These are phyloP conservation scores for Catocala nupta DNA, from an alignment of 2,888 invertebrate genomes.

Conservation along the genomic window DNA sequence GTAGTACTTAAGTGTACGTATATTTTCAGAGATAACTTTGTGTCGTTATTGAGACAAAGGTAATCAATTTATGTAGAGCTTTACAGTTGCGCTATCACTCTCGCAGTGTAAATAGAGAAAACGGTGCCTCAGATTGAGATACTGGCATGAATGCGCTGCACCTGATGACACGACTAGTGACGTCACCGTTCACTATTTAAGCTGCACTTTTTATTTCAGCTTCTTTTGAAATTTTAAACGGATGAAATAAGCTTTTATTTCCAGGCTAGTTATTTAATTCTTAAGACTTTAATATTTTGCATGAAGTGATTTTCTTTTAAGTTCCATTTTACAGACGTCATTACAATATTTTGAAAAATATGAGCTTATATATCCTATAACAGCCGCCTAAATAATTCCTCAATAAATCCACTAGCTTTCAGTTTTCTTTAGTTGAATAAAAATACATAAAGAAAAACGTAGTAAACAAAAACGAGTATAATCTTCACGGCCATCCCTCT, in stretches of 20 bases:
- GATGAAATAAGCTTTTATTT: no score
- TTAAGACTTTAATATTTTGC: no score
- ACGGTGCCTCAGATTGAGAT: conserved; percentile 11
- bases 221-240: no score
- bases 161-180: conserved; percentile 8
- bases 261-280: no score
- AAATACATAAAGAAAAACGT: conserved; percentile 43
- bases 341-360: background rate
- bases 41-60: conserved; percentile 4
- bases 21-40: conserved; percentile 1
- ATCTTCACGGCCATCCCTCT: conserved; percentile 57
- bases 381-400: conserved; percentile 35
- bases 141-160: conserved; percentile 9
- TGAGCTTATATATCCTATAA: conserved; percentile 7
- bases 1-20: background rate
- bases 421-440: conserved; percentile 37
- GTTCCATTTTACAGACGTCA: background rate
- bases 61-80: conserved; percentile 15
- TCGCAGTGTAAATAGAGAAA: conserved; percentile 12
- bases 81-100: conserved; percentile 14
- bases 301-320: background rate
- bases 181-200: background rate
- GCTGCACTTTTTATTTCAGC: no score
- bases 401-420: conserved; percentile 29
- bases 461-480: conserved; percentile 55